Percentiles rank a stretch among this genome's conserved stretches.
phyloP scores from a whole-genome alignment of 2,113 vertebrate genomes.

The Hystrix brachyura region DNA sequence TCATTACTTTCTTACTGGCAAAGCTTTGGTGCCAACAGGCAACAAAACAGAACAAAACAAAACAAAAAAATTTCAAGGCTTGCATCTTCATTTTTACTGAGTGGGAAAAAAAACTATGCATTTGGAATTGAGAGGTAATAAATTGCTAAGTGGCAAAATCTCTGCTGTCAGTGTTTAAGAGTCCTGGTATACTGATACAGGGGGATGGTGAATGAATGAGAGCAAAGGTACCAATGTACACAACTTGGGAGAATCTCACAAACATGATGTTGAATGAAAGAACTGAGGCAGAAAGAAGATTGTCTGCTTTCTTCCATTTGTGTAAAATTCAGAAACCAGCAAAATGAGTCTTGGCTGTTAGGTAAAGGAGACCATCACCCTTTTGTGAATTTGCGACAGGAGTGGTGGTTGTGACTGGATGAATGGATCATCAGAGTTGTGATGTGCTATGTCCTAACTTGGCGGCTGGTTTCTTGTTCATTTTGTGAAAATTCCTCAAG shows the following conservation, averaged over 20 bases:
- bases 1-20: not conserved
- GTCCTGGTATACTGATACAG: not conserved
- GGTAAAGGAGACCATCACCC: not conserved
- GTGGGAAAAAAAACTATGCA: not conserved
- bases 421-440: not conserved
- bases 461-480: not conserved
- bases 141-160: not conserved
- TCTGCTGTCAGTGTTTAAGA: not conserved
- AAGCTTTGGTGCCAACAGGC: not conserved
- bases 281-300: not conserved
- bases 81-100: not conserved
- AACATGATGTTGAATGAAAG: not conserved
- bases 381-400: not conserved
- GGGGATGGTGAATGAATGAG: not conserved
- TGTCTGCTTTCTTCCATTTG: not conserved
- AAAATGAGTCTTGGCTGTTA: not conserved
- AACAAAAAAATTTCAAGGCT: not conserved
- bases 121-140: not conserved
- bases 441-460: not conserved
- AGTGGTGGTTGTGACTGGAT: not conserved
- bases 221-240: not conserved
- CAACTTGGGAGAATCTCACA: rapidly evolving
- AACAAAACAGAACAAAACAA: no score
- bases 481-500: not conserved
- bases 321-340: not conserved